These are phyloP conservation scores for Trichonephila clavipes DNA, from an alignment of 1,140 invertebrate species.

Conservation along the genomic window DNA sequence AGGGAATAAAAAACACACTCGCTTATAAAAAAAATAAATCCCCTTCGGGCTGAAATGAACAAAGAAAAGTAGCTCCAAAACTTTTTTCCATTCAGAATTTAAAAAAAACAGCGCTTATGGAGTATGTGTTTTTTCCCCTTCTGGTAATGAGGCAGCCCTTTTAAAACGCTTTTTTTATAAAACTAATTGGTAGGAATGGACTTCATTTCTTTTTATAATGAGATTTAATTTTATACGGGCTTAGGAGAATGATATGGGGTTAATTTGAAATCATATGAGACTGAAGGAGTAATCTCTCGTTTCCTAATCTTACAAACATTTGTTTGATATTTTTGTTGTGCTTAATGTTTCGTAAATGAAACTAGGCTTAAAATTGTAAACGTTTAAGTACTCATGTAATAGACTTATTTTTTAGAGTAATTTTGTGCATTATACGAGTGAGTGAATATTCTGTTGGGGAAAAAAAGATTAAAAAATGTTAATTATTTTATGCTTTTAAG, in stretches of 20 bases:
- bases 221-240: constrained; percentile 1
- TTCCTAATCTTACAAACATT: not conserved
- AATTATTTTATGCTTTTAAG: too few species aligned
- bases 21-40: not conserved
- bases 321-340: not conserved
- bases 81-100: not conserved
- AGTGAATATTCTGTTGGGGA: too few species aligned
- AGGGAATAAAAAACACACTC: not conserved
- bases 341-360: too few species aligned
- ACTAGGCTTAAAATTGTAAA: too few species aligned
- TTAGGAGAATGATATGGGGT: not conserved
- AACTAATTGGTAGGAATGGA: constrained; percentile 13
- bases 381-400: too few species aligned
- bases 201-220: not conserved
- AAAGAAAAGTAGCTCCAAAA: not conserved
- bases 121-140: not conserved
- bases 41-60: not conserved
- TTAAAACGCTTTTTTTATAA: not conserved
- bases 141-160: not conserved
- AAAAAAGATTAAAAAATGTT: too few species aligned
- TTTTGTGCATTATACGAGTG: too few species aligned
- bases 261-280: not conserved
- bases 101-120: not conserved
- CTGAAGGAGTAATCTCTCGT: not conserved
- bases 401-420: too few species aligned